Base-by-base conservation (phyloP, 2,888 invertebrate genomes). In the Lycaena phlaeas region DNA sequence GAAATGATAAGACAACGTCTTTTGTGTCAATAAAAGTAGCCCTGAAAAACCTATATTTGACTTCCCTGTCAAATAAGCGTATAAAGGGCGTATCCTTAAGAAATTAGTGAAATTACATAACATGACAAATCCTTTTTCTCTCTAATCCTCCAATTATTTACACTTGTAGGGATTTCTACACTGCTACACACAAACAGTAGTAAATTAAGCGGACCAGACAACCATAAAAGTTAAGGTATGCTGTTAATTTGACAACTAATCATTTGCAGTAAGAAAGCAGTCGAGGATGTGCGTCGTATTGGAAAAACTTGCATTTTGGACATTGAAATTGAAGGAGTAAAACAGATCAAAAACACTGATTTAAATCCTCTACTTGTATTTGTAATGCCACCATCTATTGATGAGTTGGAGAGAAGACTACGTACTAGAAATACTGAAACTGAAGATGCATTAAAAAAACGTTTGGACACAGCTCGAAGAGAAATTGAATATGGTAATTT, bases 301-400 rank as follows among this genome's bases (percentile, higher is more conserved):
- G 97, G 97, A 2, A 92, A 92, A 64, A 90, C 98, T 28, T 98
- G 98, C 64, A 90, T 98, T 1, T 77, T 98, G 51, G 98, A 98
- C 66, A 95, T 98, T 52, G 98, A 98, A 58, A 90, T 95, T 40
- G 94, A 98, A 79, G 98, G 98, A 12, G 97, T 98, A 0, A 93
- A 94, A 56, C 84, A 84, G 60, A 90, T 98, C 7, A 95, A 94
- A 61, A 86, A 88, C 42, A 92, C 93, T 14, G 89, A 93, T 59
- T 78, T 98, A 6, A 88, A 95, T 66, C 94, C 97, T 0, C 79
- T 93, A 56, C 90, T 92, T 50, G 90, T 99, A 14, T 97, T 97
- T 68, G 88, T 99, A 25, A 93, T 93, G 78, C 97, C 98, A n/a
- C 98, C 97, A 3, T 92, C 91, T 4, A 68, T 96, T 47, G 87